Evolutionary conservation across 2,113 vertebrate genomes (phyloP), one percentile per base, ranked within the genome.

Genomic region (Candoia aspera): DNA sequence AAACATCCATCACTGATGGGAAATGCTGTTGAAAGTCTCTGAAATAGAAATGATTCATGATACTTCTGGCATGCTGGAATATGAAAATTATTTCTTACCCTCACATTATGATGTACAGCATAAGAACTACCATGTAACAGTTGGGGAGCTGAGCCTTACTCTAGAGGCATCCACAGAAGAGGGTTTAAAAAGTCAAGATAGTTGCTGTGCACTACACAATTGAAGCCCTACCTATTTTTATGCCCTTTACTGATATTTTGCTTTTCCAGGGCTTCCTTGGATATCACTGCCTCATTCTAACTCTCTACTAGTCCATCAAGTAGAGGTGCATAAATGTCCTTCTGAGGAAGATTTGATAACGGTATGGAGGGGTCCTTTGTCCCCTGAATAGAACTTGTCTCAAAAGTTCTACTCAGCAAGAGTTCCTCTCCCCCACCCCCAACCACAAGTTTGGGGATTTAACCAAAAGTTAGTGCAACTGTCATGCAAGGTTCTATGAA

Each of bases 31-130:
- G 33, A 59, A 92, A 88, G 21, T 53, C 37, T n/a, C 46, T 60
- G 87, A 89, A 86, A 53, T 23, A 54, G 88, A 54, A 33, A 62
- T 84, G 84, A 92, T 86, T 53, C 49, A 54, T 84, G 42, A 92
- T 37, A 37, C 3, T 24, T 49, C 57, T 33, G 19, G 54, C 26
- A 59, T 19, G 57, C 54, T 73, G 54, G 29, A 37, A 29, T 88
- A 73, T 73, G 64, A 73, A 73, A 49, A 79, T 58, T 12, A 64
- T 49, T 49, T 49, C 6, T 49, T 49, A 49, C 6, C 49, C 49
- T 49, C 49, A 33, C 19, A 6, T 62, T 62, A 55, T 55, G n/a
- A 87, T 57, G 6, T 86, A 42, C 55, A 54, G 21, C 46, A n/a
- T 68, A 68, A 68, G 46, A 68, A 68, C 9, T 68, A 68, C 46